Evolutionary conservation across 2,888 invertebrate species (phyloP).

Genomic region (Dastarcus helophoroides): DNA sequence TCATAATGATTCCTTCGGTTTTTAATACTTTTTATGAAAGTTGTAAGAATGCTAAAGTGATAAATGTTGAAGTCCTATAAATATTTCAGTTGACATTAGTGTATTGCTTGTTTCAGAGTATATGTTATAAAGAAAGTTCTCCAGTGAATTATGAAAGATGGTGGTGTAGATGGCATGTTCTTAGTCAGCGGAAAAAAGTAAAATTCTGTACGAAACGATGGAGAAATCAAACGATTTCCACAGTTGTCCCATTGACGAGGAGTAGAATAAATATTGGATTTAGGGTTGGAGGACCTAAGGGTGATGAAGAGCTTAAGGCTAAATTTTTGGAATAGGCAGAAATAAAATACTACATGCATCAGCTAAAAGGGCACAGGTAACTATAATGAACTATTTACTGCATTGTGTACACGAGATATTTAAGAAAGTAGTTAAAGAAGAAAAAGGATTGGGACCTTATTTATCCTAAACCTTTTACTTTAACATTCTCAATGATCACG

Average conservation of each 20-base stretch:
- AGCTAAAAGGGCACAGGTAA: slow-evolving; percentile 90
- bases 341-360: slow-evolving; percentile 58
- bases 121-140: slow-evolving; percentile 88
- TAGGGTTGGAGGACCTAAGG: slow-evolving; percentile 58
- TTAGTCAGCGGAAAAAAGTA: slow-evolving; percentile 57
- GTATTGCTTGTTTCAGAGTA: slow-evolving; percentile 78
- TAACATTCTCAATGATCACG: too few relatives aligned
- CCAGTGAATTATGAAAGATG: slow-evolving; percentile 79
- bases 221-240: slow-evolving; percentile 81
- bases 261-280: slow-evolving; percentile 92
- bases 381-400: slow-evolving; percentile 11
- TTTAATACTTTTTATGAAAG: too few relatives aligned
- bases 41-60: too few relatives aligned
- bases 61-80: too few relatives aligned
- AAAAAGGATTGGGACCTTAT: too few relatives aligned
- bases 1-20: too few relatives aligned
- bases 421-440: too few relatives aligned
- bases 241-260: slow-evolving; percentile 59
- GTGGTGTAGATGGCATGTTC: slow-evolving; percentile 78
- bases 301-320: slow-evolving; percentile 71
- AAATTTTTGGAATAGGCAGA: slow-evolving; percentile 77
- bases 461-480: too few relatives aligned
- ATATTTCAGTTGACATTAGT: too few relatives aligned
- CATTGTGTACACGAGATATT: not conserved
- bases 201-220: slow-evolving; percentile 69